Base-by-base conservation (phyloP, 2,888 invertebrate genomes). In the Chrysotoxum bicinctum region DNA sequence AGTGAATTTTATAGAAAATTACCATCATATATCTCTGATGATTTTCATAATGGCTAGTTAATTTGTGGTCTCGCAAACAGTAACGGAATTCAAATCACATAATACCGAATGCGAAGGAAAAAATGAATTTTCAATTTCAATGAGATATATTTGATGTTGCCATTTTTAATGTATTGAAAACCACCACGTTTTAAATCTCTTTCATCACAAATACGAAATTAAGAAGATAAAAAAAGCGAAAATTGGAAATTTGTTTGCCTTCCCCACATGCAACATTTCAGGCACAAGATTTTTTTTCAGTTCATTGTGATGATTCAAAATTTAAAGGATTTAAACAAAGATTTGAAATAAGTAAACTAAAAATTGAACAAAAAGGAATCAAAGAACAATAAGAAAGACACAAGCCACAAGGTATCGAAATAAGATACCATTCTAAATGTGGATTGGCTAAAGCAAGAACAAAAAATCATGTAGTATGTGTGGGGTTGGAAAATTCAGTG, bases 21-120 rank as follows among this genome's bases (percentile, higher is more conserved):
- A 78, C 30, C 6, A 52, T 62, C 37, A 26, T 58, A 77, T 73
- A 73, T 68, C 78, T 68, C 60, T 73, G 32, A 69, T 74, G 79
- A 74, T 58, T 70, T 56, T 58, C 73, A 26, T 14, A 45, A 62
- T 45, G 80, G 80, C 80, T 37, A 32, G 23, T n/a, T 10, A 52
- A 52, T 30, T 52, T 60, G n/a, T 72, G 3, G 54, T 56, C 40
- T 83, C 52, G 82, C 78, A 78, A 78, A 54, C 78, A 78, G 73
- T 69, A 82, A 83, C 35, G 78, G 82, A 82, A 77, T 26, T 77
- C 52, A 78, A 26, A 60, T 83, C 82, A 19, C 78, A 78, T 82
- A 82, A 83, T 78, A 78, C 60, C 68, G 60, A 62, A 21, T 68
- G 78, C 66, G 73, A 82, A 52, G 48, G 62, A 72, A 58, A 26